Conservation (phyloP, 2,888 invertebrate species). For the Polia nebulosa region DNA sequence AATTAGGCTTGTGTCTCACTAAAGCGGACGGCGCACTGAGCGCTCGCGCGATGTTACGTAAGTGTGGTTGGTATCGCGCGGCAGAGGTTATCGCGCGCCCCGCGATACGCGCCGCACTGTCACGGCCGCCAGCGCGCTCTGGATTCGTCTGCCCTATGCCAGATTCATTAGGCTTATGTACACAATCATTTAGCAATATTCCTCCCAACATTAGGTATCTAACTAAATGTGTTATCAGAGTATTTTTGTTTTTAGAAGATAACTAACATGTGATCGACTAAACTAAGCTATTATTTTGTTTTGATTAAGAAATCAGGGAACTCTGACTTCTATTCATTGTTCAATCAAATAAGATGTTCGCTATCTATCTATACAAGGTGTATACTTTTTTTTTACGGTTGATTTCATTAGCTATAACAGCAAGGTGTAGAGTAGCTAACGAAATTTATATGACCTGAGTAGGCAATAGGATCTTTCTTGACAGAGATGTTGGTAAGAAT, state of each 20-base stretch:
- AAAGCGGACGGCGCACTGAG: background rate
- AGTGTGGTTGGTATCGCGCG: constrained; percentile 10
- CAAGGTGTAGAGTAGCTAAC: background rate
- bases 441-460: background rate
- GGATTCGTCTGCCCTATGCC: constrained; percentile 11
- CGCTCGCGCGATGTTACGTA: constrained; percentile 16
- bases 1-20: constrained; percentile 4
- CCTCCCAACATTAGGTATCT: background rate
- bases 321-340: background rate
- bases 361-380: background rate
- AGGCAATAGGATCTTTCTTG: background rate
- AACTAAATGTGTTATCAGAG: constrained; percentile 6
- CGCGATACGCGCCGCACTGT: constrained; percentile 18
- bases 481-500: too few species aligned
- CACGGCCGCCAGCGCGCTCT: constrained; percentile 18
- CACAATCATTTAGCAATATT: constrained; percentile 10
- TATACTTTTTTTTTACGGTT: background rate
- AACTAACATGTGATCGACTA: constrained; percentile 7
- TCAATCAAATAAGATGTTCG: background rate
- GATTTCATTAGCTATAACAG: too few species aligned
- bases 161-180: background rate
- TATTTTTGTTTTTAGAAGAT: constrained; percentile 34
- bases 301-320: constrained; percentile 1
- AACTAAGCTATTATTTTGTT: constrained; percentile 20
- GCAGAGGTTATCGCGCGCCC: constrained; percentile 45